Percentiles rank a stretch among this genome's conserved stretches.
Conservation (phyloP, 2,888 invertebrate genomes). For the Coleophora deauratella region DNA sequence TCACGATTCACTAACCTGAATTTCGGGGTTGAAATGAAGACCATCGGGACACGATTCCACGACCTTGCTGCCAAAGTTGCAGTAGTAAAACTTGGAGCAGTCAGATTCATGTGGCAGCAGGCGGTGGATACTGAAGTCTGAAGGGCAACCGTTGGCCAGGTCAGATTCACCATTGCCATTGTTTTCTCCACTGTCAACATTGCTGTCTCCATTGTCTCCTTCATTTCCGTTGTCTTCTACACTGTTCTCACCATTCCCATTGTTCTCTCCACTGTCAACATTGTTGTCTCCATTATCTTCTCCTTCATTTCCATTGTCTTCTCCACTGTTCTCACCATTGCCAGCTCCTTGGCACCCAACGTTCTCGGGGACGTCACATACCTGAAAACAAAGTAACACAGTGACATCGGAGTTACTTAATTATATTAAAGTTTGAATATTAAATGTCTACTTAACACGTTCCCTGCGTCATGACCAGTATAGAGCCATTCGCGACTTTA, state of each 20-base stretch:
- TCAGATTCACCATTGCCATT: not conserved
- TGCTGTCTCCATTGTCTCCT: not conserved
- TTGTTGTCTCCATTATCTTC: not conserved
- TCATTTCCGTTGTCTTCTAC: not conserved
- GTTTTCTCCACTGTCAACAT: not conserved
- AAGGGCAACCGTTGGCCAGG: constrained; percentile 23
- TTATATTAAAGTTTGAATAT: not conserved
- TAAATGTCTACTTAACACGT: too few species aligned
- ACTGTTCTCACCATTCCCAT: not conserved
- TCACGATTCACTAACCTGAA: constrained; percentile 18
- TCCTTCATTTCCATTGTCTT: not conserved
- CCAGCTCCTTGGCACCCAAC: constrained; percentile 11
- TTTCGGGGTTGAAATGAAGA: constrained; percentile 22
- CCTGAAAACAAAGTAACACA: constrained; percentile 8
- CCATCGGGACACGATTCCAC: constrained; percentile 20
- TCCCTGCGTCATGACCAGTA: too few species aligned
- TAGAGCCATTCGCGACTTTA: too few species aligned
- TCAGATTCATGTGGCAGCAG: constrained; percentile 26
- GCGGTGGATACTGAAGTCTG: constrained; percentile 20
- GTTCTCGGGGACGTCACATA: constrained; percentile 18
- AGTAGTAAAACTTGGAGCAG: constrained; percentile 32
- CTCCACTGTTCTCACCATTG: too few species aligned
- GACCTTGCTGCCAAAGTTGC: constrained; percentile 25
- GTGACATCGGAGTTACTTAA: not conserved
- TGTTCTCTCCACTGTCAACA: constrained; percentile 1